These are phyloP conservation scores for Dolichomitus sp. DNA, from an alignment of 2,888 invertebrate genomes.

Conservation along the genomic window DNA sequence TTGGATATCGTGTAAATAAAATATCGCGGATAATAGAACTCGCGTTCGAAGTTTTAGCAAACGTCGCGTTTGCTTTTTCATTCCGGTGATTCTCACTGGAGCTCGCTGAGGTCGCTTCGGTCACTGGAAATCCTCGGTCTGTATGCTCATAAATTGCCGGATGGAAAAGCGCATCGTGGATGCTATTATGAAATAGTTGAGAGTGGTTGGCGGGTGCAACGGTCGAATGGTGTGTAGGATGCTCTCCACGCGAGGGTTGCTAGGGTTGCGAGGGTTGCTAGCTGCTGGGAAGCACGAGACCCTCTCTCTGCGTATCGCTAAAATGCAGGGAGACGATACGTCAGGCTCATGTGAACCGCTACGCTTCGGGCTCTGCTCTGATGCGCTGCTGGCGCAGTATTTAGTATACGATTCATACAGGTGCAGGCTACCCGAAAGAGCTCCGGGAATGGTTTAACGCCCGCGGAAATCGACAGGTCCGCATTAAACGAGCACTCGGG, in stretches of 20 bases:
- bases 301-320: slow-evolving; percentile 64
- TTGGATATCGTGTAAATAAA: slow-evolving; percentile 73
- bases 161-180: slow-evolving; percentile 71
- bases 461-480: slow-evolving; percentile 59
- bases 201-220: slow-evolving; percentile 41
- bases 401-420: slow-evolving; percentile 33
- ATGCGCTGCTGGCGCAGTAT: slow-evolving; percentile 38
- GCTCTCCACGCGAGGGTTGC: slow-evolving; percentile 7
- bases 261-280: slow-evolving; percentile 25
- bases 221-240: slow-evolving; percentile 35
- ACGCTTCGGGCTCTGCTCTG: slow-evolving; percentile 55
- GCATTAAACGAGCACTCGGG: slow-evolving; percentile 60
- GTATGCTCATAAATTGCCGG: slow-evolving; percentile 74
- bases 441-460: slow-evolving; percentile 60
- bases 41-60: slow-evolving; percentile 74
- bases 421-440: slow-evolving; percentile 40
- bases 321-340: slow-evolving; percentile 69
- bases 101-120: slow-evolving; percentile 15
- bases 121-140: slow-evolving; percentile 4
- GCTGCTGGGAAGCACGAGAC: background rate
- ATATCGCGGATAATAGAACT: slow-evolving; percentile 74
- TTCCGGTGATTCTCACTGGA: background rate
- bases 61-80: slow-evolving; percentile 68
- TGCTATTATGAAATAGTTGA: slow-evolving; percentile 76
- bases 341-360: slow-evolving; percentile 61